A percentile compares a stretch with the other conserved stretches of the same genome.
Evolutionary conservation across 2,888 invertebrate genomes (phyloP).

Genomic region (Netelia melanura): DNA sequence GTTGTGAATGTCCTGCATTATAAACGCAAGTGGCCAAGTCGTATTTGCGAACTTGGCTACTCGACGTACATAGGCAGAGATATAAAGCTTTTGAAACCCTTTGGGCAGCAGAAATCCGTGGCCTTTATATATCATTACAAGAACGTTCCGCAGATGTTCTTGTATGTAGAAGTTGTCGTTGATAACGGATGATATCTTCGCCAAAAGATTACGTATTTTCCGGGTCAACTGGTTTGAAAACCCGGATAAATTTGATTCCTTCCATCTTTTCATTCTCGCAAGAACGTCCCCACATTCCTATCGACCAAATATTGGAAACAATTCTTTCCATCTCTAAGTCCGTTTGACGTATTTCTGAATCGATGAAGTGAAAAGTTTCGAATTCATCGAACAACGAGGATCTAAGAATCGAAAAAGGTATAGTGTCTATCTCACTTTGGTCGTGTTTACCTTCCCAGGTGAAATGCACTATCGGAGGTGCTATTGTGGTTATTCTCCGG

Average conservation of each 20-base stretch:
- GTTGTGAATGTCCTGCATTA: too few species aligned
- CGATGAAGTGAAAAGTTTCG: slow-evolving; percentile 41
- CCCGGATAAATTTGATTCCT: too few species aligned
- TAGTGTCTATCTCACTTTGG: slow-evolving; percentile 34
- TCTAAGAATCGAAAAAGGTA: slow-evolving; percentile 48
- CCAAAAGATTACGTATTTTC: too few species aligned
- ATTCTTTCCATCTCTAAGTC: slow-evolving; percentile 18
- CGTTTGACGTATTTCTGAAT: slow-evolving; percentile 19
- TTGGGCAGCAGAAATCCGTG: not conserved
- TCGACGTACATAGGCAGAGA: too few species aligned
- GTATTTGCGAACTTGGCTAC: too few species aligned
- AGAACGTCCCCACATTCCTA: not conserved
- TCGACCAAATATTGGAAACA: slow-evolving; percentile 32
- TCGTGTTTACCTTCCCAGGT: slow-evolving; percentile 32
- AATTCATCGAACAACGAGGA: slow-evolving; percentile 20
- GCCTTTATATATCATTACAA: slow-evolving; percentile 1
- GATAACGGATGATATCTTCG: too few species aligned
- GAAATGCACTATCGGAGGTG: slow-evolving; percentile 43
- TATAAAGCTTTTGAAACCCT: too few species aligned
- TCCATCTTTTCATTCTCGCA: too few species aligned
- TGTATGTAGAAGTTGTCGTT: too few species aligned
- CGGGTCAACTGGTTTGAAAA: too few species aligned
- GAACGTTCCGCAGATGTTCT: not conserved
- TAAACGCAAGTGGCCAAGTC: too few species aligned
- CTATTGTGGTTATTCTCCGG: slow-evolving; percentile 33